phyloP scores from a whole-genome alignment of 2,113 vertebrate species.

The Pteropus alecto region DNA sequence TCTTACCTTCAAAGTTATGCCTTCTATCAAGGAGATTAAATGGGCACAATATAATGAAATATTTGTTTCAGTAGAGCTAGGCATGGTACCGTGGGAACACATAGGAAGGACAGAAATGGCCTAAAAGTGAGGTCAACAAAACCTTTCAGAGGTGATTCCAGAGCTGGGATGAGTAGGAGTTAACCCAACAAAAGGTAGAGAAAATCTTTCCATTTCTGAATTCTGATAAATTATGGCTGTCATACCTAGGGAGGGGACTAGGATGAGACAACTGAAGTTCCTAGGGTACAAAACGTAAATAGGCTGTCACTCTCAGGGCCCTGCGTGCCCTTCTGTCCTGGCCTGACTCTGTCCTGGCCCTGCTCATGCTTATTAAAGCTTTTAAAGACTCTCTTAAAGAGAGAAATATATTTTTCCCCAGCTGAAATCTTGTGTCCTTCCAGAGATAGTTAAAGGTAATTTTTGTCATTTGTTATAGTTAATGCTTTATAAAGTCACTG shows the following conservation, averaged over 20 bases:
- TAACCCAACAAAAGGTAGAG: background rate
- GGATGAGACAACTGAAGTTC: accelerated
- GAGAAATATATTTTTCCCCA: background rate
- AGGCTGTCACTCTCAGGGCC: accelerated
- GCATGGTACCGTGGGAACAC: accelerated
- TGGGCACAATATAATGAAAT: background rate
- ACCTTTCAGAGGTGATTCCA: background rate
- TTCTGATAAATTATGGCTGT: background rate
- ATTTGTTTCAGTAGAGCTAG: background rate
- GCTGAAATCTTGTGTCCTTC: background rate
- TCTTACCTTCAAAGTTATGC: background rate
- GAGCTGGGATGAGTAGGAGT: background rate
- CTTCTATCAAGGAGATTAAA: background rate
- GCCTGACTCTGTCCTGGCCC: background rate
- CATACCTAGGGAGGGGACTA: background rate
- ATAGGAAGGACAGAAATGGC: accelerated
- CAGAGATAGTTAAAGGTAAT: background rate
- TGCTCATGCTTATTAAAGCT: background rate
- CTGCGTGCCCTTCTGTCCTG: background rate
- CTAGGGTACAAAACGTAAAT: background rate
- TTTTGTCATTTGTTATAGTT: background rate
- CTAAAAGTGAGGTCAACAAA: background rate
- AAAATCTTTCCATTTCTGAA: background rate
- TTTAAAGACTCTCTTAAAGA: background rate
- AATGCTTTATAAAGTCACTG: background rate